These are phyloP conservation scores for Aulostomus chinensis DNA, from an alignment of 2,797 vertebrate species.

Conservation along the genomic window DNA sequence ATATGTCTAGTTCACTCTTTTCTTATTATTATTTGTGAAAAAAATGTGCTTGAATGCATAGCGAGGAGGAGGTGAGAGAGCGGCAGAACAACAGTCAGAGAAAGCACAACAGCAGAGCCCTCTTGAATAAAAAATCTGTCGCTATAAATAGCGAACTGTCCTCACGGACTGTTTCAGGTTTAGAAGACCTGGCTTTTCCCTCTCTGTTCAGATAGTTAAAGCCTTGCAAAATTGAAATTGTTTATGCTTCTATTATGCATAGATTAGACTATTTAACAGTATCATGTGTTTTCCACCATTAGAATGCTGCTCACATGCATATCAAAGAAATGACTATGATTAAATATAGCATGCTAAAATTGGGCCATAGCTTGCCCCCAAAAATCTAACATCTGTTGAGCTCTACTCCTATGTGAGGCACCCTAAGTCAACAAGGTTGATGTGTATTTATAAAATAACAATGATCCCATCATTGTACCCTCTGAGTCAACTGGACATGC, in stretches of 20 bases:
- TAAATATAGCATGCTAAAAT: no score
- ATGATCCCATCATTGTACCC: conserved; percentile 8
- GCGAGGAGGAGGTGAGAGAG: conserved; percentile 32
- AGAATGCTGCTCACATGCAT: no score
- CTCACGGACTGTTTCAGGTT: conserved; percentile 67
- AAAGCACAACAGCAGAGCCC: conserved; percentile 73
- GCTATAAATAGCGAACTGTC: conserved; percentile 80
- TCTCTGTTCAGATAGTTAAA: conserved; percentile 25
- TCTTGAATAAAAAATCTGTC: conserved; percentile 79
- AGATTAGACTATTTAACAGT: no score
- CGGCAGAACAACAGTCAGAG: conserved; percentile 51
- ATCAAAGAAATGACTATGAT: no score
- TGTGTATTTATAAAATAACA: conserved; percentile 22
- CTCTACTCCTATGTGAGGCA: conserved; percentile 3
- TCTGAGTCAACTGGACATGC: conserved; percentile 29
- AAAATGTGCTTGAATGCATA: conserved; percentile 37
- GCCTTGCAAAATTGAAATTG: conserved; percentile 9
- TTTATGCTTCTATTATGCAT: no score
- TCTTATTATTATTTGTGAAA: conserved; percentile 46
- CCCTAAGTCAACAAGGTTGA: conserved; percentile 22
- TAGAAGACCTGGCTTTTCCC: conserved; percentile 54
- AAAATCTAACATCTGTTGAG: no score
- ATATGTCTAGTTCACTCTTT: conserved; percentile 12
- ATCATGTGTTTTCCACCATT: no score
- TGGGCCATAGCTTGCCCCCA: no score